Base-by-base conservation (phyloP, 1,140 invertebrate species). In the Drosophila punjabiensis region DNA sequence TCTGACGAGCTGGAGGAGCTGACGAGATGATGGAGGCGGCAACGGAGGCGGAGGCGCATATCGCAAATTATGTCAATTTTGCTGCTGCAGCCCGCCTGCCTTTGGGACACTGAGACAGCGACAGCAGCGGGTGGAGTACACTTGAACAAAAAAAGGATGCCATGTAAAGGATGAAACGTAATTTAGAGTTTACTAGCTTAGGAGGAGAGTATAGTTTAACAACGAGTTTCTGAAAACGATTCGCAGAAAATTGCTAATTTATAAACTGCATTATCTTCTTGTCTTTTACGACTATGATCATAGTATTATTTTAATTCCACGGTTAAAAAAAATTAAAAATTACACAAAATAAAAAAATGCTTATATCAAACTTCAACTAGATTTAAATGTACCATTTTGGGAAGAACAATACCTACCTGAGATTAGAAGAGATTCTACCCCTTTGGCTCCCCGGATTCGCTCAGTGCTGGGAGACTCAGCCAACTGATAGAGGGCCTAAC, bases 31-130 rank as follows among this genome's bases (percentile, higher is more conserved):
- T 24, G 64, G 30, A 33, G 65, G 30, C 48, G 66, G 48, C 32
- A 3, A 45, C 18, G 39, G 13, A 52, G 32, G n/a, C 41, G 67
- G 65, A 52, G 64, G 67, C 69, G 77, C 78, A 76, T 76, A 74
- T 91, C 86, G 80, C 86, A 90, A 90, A 90, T 90, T 90, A 91
- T 90, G 86, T 90, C 86, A 90, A 90, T 90, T 90, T 90, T 82
- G 87, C 73, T 81, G 81, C 75, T 59, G 70, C 78, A 63, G 63
- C 37, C 65, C 71, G 48, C 73, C 65, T 67, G 75, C 82, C 61
- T 33, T 30, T 73, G 70, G 76, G 76, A 78, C 76, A 20, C 53
- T 43, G 66, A 71, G 77, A 65, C 74, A 62, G 67, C 20, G 33
- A n/a, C 64, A 48, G 24, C 30, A 47, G 11, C 32, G 45, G 48